phyloP scores from a whole-genome alignment of 2,888 invertebrate genomes.

The Ophion obscuratus region DNA sequence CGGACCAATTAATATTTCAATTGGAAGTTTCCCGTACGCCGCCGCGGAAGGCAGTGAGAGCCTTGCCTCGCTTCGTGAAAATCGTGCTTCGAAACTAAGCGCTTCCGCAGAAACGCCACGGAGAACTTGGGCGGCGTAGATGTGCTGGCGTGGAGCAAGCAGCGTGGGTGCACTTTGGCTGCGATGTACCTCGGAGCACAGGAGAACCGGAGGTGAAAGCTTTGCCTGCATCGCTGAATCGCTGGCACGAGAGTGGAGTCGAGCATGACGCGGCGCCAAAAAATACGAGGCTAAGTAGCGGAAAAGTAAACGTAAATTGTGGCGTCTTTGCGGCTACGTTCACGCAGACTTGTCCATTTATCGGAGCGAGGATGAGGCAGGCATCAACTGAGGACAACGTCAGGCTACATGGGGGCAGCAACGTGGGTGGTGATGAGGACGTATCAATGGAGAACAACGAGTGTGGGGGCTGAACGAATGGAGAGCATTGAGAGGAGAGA shows the following conservation, averaged over 20 bases:
- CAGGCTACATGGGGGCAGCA: too few relatives aligned
- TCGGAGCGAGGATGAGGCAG: too few relatives aligned
- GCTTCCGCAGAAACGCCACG: constrained; percentile 10
- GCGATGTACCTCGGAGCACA: constrained; percentile 12
- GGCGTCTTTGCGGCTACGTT: too few relatives aligned
- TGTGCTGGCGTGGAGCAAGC: background rate
- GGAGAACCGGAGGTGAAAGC: constrained; percentile 25
- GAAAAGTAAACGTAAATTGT: background rate
- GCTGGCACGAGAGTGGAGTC: background rate
- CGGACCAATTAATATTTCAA: constrained; percentile 81
- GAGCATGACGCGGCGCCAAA: background rate
- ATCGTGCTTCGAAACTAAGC: constrained; percentile 47
- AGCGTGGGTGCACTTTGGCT: constrained; percentile 20
- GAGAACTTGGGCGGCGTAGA: constrained; percentile 23
- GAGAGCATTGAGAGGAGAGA: too few relatives aligned
- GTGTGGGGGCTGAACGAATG: too few relatives aligned
- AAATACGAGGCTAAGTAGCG: background rate
- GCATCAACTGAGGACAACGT: too few relatives aligned
- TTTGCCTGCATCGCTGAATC: constrained; percentile 7
- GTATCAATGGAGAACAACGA: too few relatives aligned
- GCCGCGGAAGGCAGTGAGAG: constrained; percentile 33
- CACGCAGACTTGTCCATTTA: too few relatives aligned
- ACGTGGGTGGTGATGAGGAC: too few relatives aligned
- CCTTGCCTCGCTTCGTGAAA: constrained; percentile 24
- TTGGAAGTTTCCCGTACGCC: constrained; percentile 73